A percentile compares a stretch with the other conserved stretches of the same genome.
phyloP scores from a whole-genome alignment of 2,888 invertebrate genomes.

The Nectonema munidae region DNA sequence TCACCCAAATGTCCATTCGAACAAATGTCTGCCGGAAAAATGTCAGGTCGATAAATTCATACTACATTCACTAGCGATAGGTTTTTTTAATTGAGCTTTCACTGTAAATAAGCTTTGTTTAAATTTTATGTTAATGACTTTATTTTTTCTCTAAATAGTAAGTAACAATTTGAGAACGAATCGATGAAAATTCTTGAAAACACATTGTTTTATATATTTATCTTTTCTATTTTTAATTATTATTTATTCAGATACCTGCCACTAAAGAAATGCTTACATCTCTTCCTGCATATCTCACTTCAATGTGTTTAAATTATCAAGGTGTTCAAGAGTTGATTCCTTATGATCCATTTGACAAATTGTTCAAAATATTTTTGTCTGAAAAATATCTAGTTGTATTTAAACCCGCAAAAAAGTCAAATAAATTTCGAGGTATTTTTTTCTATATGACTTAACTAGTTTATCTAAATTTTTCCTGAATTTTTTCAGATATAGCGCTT shows the following conservation, averaged over 20 bases:
- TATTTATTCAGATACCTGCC: constrained; percentile 25
- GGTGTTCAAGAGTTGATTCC: constrained; percentile 43
- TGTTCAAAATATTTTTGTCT: constrained; percentile 43
- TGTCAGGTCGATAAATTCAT: too few species aligned
- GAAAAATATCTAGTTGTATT: constrained; percentile 51
- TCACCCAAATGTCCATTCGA: too few species aligned
- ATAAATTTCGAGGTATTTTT: neutral
- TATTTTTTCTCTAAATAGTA: too few species aligned
- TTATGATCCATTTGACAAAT: constrained; percentile 43
- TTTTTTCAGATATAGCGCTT: constrained; percentile 38
- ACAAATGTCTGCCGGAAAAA: too few species aligned
- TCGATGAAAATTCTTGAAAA: neutral
- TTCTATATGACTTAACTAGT: constrained; percentile 14
- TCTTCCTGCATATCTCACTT: constrained; percentile 51
- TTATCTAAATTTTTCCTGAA: constrained; percentile 1
- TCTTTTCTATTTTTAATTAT: constrained; percentile 8
- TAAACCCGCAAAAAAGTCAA: neutral
- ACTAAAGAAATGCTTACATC: constrained; percentile 36
- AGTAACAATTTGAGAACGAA: too few species aligned
- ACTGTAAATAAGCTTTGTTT: too few species aligned
- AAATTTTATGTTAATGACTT: too few species aligned
- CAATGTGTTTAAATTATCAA: constrained; percentile 44
- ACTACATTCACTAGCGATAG: too few species aligned
- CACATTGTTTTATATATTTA: neutral
- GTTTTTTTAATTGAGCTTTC: too few species aligned